Evolutionary conservation across 2,113 vertebrate species (phyloP), one percentile per base, ranked within the genome.

Genomic region (Paratilapia polleni): DNA sequence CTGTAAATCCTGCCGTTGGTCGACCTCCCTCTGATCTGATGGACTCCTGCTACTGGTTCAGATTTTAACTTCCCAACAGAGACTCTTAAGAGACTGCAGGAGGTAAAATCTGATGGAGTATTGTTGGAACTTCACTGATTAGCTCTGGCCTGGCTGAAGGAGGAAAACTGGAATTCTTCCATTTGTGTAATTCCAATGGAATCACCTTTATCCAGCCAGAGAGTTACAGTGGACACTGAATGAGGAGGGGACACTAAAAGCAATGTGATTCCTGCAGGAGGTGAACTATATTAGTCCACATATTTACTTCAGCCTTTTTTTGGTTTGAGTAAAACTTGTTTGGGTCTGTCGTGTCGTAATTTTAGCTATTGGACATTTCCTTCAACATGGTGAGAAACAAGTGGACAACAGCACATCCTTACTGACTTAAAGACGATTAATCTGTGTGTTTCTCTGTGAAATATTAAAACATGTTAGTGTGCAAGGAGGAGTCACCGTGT

Each of bases 1-100:
- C 49, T 77, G 60, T 73, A 77, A 87, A 82, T 80, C 54, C 78
- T 49, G 8, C 68, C 78, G 8, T 7, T 73, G 68, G 47, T n/a
- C 47, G 11, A 54, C 47, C 26, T 73, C 68, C 66, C 68, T 54
- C 26, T 34, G 68, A 54, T 34, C 26, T 54, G 4, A 8, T 43
- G 74, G 74, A 43, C 22, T 26, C 56, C 41, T 59, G 54, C 34
- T 22, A 3, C 54, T 58, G 73, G 54, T 76, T 58, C 49, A 76
- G 73, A 76, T 58, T 58, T 41, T 58, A 76, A 38, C 54, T 58
- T 76, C 73, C 68, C 47, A 34, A 54, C 47, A 73, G 56, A 56
- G 47, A 73, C 66, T 49, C 47, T 52, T 11, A 49, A 41, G 57
- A 41, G 56, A 59, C 36, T n/a, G 6, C 9, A 0, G 24, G 74